phyloP scores from a whole-genome alignment of 2,113 vertebrate genomes.

The Phaethon lepturus region DNA sequence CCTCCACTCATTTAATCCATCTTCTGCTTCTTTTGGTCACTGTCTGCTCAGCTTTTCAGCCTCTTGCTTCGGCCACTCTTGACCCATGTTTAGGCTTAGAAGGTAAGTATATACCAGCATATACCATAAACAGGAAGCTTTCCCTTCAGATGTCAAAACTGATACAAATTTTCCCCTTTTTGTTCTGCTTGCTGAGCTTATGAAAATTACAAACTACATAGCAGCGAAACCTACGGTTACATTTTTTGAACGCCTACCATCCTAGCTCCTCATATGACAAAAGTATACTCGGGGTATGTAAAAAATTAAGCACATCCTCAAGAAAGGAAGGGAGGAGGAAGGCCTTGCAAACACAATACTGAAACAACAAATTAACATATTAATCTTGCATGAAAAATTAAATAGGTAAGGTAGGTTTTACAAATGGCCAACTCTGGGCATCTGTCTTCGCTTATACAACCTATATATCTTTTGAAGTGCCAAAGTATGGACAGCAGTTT shows the following conservation, averaged over 20 bases:
- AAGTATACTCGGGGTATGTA: neutral
- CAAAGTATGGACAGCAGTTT: neutral
- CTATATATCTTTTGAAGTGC: neutral
- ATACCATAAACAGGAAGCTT: neutral
- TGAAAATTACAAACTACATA: neutral
- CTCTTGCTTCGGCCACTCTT: neutral
- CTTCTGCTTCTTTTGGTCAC: neutral
- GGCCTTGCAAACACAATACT: neutral
- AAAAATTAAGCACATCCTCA: neutral
- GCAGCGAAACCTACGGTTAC: neutral
- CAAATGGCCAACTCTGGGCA: neutral
- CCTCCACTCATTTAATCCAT: neutral
- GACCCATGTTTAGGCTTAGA: neutral
- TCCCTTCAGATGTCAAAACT: neutral
- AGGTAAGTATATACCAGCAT: neutral
- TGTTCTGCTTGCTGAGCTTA: neutral
- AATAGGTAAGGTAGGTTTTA: neutral
- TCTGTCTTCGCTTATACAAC: neutral
- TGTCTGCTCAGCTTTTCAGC: neutral
- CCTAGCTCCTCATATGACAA: neutral
- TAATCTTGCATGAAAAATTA: neutral
- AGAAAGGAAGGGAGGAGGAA: neutral
- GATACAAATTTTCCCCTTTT: neutral
- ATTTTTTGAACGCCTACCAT: neutral
- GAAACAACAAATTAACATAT: neutral